Percentiles rank a stretch among this genome's conserved stretches.
These are phyloP conservation scores for Myathropa florea DNA, from an alignment of 2,888 invertebrate genomes.

Conservation along the genomic window DNA sequence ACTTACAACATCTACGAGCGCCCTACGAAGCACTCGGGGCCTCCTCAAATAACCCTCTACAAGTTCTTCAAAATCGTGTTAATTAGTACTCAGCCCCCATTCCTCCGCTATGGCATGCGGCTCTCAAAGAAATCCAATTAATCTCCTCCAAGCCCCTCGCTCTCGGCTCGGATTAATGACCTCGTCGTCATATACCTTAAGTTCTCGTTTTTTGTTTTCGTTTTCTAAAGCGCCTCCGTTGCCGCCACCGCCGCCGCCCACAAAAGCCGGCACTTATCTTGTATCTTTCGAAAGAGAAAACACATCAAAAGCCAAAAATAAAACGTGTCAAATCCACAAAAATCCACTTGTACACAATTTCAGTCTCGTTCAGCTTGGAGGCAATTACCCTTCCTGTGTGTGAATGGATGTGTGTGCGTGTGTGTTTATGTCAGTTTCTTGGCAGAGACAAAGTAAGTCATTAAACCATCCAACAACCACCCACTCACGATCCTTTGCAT, in stretches of 20 bases:
- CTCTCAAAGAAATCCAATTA: not conserved
- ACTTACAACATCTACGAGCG: not conserved
- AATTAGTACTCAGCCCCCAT: not conserved
- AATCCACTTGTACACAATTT: slow-evolving; percentile 29
- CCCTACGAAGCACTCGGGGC: not conserved
- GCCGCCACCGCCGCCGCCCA: not conserved
- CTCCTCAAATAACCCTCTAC: not conserved
- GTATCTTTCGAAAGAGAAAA: slow-evolving; percentile 9
- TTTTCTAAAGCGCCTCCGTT: not conserved
- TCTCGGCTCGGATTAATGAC: not conserved
- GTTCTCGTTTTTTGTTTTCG: not conserved
- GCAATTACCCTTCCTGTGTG: slow-evolving; percentile 20
- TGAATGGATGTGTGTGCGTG: not conserved
- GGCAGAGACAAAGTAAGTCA: slow-evolving; percentile 57
- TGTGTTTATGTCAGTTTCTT: slow-evolving; percentile 15
- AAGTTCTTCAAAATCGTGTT: not conserved
- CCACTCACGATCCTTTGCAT: slow-evolving; percentile 7
- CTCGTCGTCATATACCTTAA: not conserved
- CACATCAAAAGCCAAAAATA: slow-evolving; percentile 57
- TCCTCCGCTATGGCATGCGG: not conserved
- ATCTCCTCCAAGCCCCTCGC: not conserved
- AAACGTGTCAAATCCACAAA: slow-evolving; percentile 34
- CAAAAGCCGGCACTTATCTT: not conserved
- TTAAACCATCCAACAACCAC: slow-evolving; percentile 21
- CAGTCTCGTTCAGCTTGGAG: slow-evolving; percentile 8